Base-by-base conservation (phyloP, 2,797 vertebrate genomes). In the Eulemur rubriventer region DNA sequence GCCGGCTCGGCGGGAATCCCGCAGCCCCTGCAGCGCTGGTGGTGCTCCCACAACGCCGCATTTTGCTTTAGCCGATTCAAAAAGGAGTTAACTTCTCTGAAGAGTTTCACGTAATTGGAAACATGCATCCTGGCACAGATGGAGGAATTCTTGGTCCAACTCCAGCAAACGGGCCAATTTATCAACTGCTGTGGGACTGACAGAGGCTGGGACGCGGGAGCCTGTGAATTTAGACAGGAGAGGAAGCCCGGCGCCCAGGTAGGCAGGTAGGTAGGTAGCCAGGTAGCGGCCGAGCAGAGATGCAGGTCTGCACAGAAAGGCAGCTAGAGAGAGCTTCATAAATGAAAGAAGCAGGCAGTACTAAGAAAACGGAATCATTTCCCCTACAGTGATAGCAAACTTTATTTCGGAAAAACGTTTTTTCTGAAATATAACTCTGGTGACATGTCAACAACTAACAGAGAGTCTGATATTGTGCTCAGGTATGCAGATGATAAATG, bases 21-120 rank as follows among this genome's bases (percentile, higher is more conserved):
- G 35, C 0, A 78, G 52, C 75, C 4, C 33, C 4, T 13, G 72
- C 30, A n/a, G 57, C 3, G 9, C 46, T 11, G 6, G 30, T 8
- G 24, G 52, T 81, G 55, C 87, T 22, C 91, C 69, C 67, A 67
- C 67, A 87, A 87, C n/a, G 10, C n/a, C 0, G 4, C 0, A 3
- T 89, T 88, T 85, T 85, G 55, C 95, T 92, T 95, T 94, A 55
- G 96, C 86, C 52, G 59, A 65, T 96, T 96, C 91, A 86, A 69
- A 97, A 95, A 93, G 85, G 91, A 95, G 91, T 97, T 79, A 91
- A 95, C 88, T 48, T 91, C 96, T 97, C 86, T 13, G 33, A 95
- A 94, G 96, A 96, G 76, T 91, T 94, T 76, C 59, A 35, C 24
- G 6, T 97, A 98, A 98, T 98, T 97, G 89, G 94, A 98, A 98